Base-by-base conservation (phyloP, 1,140 invertebrate species). In the Drosophila tristis region DNA sequence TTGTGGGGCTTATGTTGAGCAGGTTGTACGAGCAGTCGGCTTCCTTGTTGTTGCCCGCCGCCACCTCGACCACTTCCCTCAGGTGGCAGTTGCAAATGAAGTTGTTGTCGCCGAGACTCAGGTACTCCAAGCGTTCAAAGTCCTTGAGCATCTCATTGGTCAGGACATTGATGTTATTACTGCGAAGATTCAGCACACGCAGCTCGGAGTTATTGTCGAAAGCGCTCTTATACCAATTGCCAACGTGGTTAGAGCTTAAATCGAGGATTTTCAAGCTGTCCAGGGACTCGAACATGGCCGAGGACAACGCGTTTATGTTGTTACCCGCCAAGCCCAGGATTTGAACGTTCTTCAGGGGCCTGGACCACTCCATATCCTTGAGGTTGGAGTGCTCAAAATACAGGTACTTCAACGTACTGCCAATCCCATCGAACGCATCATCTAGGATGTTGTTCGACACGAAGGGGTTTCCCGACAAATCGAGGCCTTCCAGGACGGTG, bases 161-260 rank as follows among this genome's bases (percentile, higher is more conserved):
- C 4, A 94, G 85, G 16, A 94, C 59, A 42, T 93, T 94, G 11
- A 95, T 92, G 47, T 93, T 94, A 53, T 95, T 95, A 4, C 92
- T 73, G 11, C 72, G 76, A 4, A 94, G 56, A 4, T 90, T 92
- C 0, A 95, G 42, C 2, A 93, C 58, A 29, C 92, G 78, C 11
- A 95, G 55, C 0, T 79, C 78, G 3, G 75, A 74, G 64, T 93
- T 92, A 0, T 86, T 63, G 0, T 55, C 61, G 42, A 94, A 93
- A 0, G 87, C 80, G 11, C 70, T 84, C 3, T 77, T 62, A 20
- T 93, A 92, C 94, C 94, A 94, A 15, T 92, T 90, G 0, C 75
- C 90, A 2, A 94, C 84, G 76, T 92, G 92, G 61, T 94, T 94
- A 0, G 82, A 85, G 20, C 86, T 92, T 48, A 94, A 80, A 71